Evolutionary conservation across 1,140 invertebrate species (phyloP).

Genomic region (Platorchestia sp.): DNA sequence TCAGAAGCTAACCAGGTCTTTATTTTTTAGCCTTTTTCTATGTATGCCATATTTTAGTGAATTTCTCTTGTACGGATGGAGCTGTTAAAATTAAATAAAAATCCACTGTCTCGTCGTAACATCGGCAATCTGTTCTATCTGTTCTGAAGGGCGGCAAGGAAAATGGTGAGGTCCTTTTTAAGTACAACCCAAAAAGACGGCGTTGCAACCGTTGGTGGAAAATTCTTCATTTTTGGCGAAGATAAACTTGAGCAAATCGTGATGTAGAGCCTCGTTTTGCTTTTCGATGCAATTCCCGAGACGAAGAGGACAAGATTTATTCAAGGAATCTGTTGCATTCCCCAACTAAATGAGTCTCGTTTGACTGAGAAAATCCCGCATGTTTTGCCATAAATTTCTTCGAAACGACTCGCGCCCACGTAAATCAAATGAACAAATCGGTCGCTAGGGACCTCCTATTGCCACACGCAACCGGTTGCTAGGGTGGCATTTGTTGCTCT

Average conservation of each 20-base stretch:
- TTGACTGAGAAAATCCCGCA: slow-evolving; percentile 2
- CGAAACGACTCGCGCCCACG: not conserved
- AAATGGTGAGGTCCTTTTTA: not conserved
- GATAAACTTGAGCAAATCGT: not conserved
- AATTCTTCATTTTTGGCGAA: not conserved
- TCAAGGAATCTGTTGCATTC: slow-evolving; percentile 9
- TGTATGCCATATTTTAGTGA: too few species aligned
- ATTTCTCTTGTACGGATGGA: too few species aligned
- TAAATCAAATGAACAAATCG: slow-evolving; percentile 55
- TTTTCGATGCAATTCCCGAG: slow-evolving; percentile 11
- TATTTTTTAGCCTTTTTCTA: too few species aligned
- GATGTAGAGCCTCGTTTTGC: slow-evolving; percentile 17
- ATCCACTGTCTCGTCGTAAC: not conserved
- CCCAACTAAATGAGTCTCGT: slow-evolving; percentile 19
- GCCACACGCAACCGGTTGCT: not conserved
- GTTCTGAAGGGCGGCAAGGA: not conserved
- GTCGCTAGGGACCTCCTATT: not conserved
- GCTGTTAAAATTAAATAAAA: too few species aligned
- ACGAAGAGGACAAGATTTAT: slow-evolving; percentile 15
- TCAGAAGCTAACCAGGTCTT: too few species aligned
- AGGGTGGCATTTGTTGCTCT: not conserved
- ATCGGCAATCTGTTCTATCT: not conserved
- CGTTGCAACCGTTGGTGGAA: not conserved
- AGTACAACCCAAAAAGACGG: not conserved
- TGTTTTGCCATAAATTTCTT: slow-evolving; percentile 37